Base-by-base conservation (phyloP, 2,113 vertebrate species). In the Nothobranchius kuhntae region DNA sequence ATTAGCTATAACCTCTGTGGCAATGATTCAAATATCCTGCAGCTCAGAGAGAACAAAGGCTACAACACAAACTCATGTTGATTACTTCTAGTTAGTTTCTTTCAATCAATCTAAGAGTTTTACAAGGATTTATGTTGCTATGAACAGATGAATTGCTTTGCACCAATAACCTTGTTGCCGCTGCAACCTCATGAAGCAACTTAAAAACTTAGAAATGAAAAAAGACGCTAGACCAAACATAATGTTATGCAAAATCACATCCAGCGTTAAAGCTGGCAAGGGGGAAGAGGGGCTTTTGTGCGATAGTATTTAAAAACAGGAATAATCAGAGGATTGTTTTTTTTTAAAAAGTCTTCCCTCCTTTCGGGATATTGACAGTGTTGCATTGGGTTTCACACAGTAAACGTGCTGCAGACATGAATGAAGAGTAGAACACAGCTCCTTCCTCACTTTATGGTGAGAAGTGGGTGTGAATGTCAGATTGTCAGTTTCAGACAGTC, bases 401-500 rank as follows among this genome's bases (percentile, higher is more conserved):
- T 30, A 47, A 55, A 56, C 36, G 26, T 56, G 64, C 42, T 14
- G 47, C 26, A 68, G 42, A 52, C 48, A 58, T n/a, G 36, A 59
- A 59, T 59, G 44, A 30, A 68, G 65, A 38, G 35, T 11, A 58
- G 53, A 52, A 42, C 4, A n/a, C 53, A 44, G 55, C 24, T 52
- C 55, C 17, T 30, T 58, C 30, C 36, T 59, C 55, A 15, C 65
- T 51, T 50, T 42, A 38, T 26, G 7, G 46, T 57, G 72, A 45
- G 60, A 68, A 52, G 26, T 7, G 10, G 46, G 58, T 56, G 72
- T 56, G 58, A 68, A 68, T 50, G 65, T 62, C 44, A 35, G 51
- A 62, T 75, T 75, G 65, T 57, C 65, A 68, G 58, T 62, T 75
- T 68, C 65, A 68, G 42, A 67, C 4, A 24, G 11, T 56, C 40